Base-by-base conservation (phyloP, 2,888 invertebrate species). In the Rapana venosa region DNA sequence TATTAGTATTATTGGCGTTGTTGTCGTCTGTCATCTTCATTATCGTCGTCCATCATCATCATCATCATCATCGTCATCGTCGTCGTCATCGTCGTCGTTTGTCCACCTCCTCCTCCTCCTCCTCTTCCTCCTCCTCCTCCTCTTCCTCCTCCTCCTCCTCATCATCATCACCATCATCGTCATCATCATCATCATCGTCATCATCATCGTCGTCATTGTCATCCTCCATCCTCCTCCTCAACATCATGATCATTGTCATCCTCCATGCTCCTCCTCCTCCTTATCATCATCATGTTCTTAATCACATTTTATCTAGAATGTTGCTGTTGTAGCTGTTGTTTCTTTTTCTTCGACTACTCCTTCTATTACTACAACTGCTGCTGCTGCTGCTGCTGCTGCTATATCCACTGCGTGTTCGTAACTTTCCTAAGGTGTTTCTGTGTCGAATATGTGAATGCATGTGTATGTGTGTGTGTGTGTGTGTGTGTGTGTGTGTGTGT, bases 401-500 rank as follows among this genome's bases (percentile, higher is more conserved):
- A 47, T 8, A 5, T 47, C 47, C 8, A 47, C 47, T 47, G 8
- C 47, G 47, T 47, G 47, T 47, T n/a, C n/a, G n/a, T n/a, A n/a
- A n/a, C n/a, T n/a, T n/a, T n/a, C n/a, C n/a, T n/a, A n/a, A n/a
- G n/a, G 47, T 47, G 47, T 47, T 4, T 61, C 1, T 61, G 61
- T 61, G 61, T n/a, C n/a, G n/a, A n/a, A n/a, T n/a, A n/a, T 61
- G 61, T 61, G 61, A 8, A 13, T 61, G 61, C 13, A 13, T 61
- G 61, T 61, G 61, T 61, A 13, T 61, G 61, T 61, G n/a, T 70
- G 70, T n/a, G 70, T 74, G 70, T n/a, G 70, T 74, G 70, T 26
- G 70, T 74, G 70, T 26, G 70, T 74, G 70, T 74, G 74, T 74
- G 74, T 74, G 74, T 74, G 74, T 74, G 74, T 74, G 26, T 70